Base-by-base conservation (phyloP, 2,888 invertebrate genomes). In the Elegia similella region DNA sequence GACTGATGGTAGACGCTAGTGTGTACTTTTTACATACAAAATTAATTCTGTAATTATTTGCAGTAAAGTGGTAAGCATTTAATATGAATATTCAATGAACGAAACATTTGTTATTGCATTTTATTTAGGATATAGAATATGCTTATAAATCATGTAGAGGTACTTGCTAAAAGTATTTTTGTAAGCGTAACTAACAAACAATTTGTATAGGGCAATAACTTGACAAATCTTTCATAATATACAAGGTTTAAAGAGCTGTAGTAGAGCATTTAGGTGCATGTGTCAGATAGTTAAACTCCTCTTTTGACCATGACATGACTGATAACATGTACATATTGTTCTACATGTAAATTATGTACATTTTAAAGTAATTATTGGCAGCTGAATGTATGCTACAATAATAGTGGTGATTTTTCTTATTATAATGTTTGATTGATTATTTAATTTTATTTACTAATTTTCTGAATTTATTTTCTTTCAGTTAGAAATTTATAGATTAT, bases 1-100 rank as follows among this genome's bases (percentile, higher is more conserved):
- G 88, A 90, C 88, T 88, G 88, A 88, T 68, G 58, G 74, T 85
- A 82, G 81, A 78, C 72, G 77, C 80, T 84, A 84, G 81, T 73
- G 65, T 76, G 69, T 77, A 74, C 73, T 70, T 76, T 65, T 70
- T 69, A 72, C 70, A 69, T 72, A 77, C 72, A 73, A 72, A 64
- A 69, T 69, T 66, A 74, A 70, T 72, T 69, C 64, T 74, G 64
- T 67, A 69, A 72, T 78, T 80, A 76, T 70, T 78, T 80, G 79
- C 74, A 67, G 70, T 64, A 58, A 64, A 66, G 63, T 62, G 59
- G 67, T 70, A 67, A 75, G 75, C 76, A 77, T 79, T 80, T 77
- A 80, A 69, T 68, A 73, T 68, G 64, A 69, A 67, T 57, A 56
- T 54, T 54, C 54, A 56, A 16, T 52, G 50, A 50, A 57, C 43